Base-by-base conservation (phyloP, 2,797 vertebrate genomes). In the Nothura maculosa region DNA sequence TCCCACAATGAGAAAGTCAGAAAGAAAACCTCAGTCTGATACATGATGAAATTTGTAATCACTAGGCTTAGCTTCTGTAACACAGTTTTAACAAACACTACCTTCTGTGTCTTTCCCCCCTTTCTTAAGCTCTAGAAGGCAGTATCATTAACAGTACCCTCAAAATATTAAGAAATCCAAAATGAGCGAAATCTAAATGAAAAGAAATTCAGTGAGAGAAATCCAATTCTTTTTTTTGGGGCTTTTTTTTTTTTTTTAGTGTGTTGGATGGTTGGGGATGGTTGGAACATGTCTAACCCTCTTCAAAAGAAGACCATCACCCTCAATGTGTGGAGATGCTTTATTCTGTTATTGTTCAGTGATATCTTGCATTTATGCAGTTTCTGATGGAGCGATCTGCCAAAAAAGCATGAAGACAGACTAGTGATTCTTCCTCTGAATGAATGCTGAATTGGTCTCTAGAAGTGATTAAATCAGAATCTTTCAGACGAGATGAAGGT, bases 81-180 rank as follows among this genome's bases (percentile, higher is more conserved):
- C 17, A 52, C 0, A 45, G 30, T 13, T 85, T 81, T 72, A 79
- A 73, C 10, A 55, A 94, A 90, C 18, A 13, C 22, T 63, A 3
- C 36, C 16, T 84, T 86, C 73, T 83, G 14, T 54, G 91, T 45
- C 25, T 22, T 75, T 42, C 3, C 9, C 38, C 20, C 9, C 12
- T 54, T 75, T 36, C 11, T 64, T 61, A 61, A 1, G 2, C 25
- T 79, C 22, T 54, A 62, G 54, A 66, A 48, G 27, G 21, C 8
- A 73, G 66, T 19, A 22, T 66, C 30, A 81, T 28, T 60, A 81
- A 45, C 18, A 2, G 1, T 12, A 50, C 6, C 45, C 62, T 19
- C 25, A 52, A 87, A 81, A 40, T 30, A 72, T 2, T 13, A 79
- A 64, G 38, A 84, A 89, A 93, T 63, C 2, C 30, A 76, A 78